Percentiles rank a stretch among this genome's conserved stretches.
Evolutionary conservation across 2,888 invertebrate genomes (phyloP).

Genomic region (Pandemis heparana): DNA sequence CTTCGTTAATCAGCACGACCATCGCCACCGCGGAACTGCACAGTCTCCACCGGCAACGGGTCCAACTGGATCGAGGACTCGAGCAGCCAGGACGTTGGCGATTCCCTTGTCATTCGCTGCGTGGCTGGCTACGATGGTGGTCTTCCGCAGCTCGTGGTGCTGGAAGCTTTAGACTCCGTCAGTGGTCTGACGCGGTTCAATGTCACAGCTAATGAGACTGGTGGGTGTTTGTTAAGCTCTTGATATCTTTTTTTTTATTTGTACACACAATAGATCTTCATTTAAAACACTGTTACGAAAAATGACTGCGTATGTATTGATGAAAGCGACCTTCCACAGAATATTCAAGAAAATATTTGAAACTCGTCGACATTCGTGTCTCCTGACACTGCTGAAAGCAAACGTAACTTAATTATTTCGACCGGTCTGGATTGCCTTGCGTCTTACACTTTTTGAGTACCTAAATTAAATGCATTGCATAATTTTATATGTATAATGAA

Average conservation of each 20-base stretch:
- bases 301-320: no score
- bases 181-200: constrained; percentile 89
- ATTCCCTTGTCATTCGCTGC: constrained; percentile 91
- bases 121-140: constrained; percentile 96
- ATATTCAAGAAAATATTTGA: no score
- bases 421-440: no score
- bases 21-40: constrained; percentile 93
- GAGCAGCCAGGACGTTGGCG: constrained; percentile 67
- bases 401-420: background rate
- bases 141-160: constrained; percentile 92
- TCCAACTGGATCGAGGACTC: constrained; percentile 81
- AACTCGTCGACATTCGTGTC: background rate
- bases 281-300: no score
- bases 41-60: constrained; percentile 88
- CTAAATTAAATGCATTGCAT: no score
- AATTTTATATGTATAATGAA: no score
- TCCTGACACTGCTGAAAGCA: no score
- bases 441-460: no score
- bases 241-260: no score
- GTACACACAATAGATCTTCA: no score
- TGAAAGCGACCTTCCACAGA: no score
- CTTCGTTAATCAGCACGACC: constrained; percentile 87
- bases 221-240: constrained; percentile 53
- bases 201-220: constrained; percentile 87
- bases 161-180: constrained; percentile 92